phyloP scores from a whole-genome alignment of 2,113 vertebrate species.

The Aramus guarauna region DNA sequence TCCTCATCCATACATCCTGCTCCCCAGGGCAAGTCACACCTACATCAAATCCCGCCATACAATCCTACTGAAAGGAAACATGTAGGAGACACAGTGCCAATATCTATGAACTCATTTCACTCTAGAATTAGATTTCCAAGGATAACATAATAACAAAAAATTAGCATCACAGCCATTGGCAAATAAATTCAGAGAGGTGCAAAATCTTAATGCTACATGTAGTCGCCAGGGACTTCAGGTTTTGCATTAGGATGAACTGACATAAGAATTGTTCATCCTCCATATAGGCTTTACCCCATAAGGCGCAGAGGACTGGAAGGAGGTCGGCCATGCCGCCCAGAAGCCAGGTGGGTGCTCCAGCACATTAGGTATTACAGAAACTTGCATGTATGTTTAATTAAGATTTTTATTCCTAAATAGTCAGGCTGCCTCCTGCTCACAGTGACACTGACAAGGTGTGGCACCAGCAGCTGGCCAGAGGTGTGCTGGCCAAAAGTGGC shows the following conservation, averaged over 20 bases:
- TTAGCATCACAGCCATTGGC: neutral
- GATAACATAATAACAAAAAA: neutral
- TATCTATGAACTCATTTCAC: neutral
- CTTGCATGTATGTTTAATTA: neutral
- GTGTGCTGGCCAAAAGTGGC: constrained; percentile 13
- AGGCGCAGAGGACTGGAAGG: neutral
- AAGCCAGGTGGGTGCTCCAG: neutral
- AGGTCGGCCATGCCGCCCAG: neutral
- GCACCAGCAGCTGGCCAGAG: constrained; percentile 23
- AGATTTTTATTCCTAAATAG: neutral
- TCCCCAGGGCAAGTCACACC: neutral
- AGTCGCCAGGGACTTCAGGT: neutral
- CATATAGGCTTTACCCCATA: neutral
- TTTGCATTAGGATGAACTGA: neutral
- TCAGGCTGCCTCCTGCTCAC: neutral
- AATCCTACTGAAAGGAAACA: neutral
- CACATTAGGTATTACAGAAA: neutral
- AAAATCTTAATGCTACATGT: rapidly evolving
- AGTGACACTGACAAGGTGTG: neutral
- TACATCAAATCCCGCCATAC: neutral
- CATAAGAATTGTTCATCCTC: neutral
- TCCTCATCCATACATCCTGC: neutral
- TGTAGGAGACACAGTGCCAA: neutral
- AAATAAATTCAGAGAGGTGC: neutral
- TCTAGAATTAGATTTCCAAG: neutral